Percentiles rank a stretch among this genome's conserved stretches.
These are phyloP conservation scores for Acipenser ruthenus DNA, from an alignment of 2,797 vertebrate species.

Conservation along the genomic window DNA sequence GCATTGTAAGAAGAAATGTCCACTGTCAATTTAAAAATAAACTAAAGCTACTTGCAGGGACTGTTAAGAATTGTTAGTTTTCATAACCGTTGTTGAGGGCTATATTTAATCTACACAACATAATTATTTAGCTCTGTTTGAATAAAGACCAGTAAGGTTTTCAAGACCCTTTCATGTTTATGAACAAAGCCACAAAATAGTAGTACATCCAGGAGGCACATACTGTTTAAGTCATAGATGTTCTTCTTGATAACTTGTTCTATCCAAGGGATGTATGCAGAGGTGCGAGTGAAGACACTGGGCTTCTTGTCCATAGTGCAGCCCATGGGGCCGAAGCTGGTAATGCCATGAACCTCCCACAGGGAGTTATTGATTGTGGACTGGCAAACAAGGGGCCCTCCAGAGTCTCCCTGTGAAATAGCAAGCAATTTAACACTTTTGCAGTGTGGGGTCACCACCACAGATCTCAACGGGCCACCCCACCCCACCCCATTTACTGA, in stretches of 20 bases:
- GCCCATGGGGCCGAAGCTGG: slow-evolving; percentile 67
- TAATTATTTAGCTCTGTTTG: too few species aligned
- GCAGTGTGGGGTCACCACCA: not conserved
- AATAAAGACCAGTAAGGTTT: too few species aligned
- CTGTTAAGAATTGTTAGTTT: too few species aligned
- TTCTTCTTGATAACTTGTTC: slow-evolving; percentile 53
- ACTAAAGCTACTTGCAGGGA: too few species aligned
- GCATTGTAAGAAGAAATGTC: too few species aligned
- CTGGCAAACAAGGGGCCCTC: slow-evolving; percentile 64
- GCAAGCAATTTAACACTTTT: not conserved
- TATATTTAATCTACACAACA: too few species aligned
- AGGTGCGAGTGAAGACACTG: slow-evolving; percentile 62
- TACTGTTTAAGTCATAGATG: slow-evolving; percentile 53
- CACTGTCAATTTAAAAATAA: too few species aligned
- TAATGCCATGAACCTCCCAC: slow-evolving; percentile 66
- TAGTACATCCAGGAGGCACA: slow-evolving; percentile 6
- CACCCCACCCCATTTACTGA: too few species aligned
- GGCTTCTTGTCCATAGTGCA: slow-evolving; percentile 70
- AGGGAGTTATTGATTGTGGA: slow-evolving; percentile 26
- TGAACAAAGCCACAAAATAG: not conserved
- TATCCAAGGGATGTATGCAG: slow-evolving; percentile 61
- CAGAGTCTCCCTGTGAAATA: slow-evolving; percentile 57
- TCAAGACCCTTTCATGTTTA: too few species aligned
- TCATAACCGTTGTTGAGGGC: too few species aligned
- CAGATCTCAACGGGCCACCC: too few species aligned